A percentile compares a stretch with the other conserved stretches of the same genome.
phyloP scores from a whole-genome alignment of 2,797 vertebrate genomes.

The Tinamus major region DNA sequence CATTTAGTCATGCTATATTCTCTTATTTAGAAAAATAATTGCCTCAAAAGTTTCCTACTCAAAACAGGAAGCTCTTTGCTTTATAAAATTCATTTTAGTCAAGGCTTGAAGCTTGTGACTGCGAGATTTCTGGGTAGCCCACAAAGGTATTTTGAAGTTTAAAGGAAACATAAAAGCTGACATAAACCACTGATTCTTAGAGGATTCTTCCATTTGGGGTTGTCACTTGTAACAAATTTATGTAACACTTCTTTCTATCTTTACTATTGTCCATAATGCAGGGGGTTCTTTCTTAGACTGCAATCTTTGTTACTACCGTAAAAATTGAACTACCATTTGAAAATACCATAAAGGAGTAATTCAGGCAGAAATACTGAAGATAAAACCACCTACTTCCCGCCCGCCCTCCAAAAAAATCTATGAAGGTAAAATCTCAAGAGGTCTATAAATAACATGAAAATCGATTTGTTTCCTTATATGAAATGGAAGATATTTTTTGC shows the following conservation, averaged over 20 bases:
- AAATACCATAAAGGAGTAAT: background rate
- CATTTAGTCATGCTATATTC: background rate
- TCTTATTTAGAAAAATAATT: background rate
- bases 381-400: too few relatives aligned
- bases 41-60: conserved; percentile 8
- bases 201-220: background rate
- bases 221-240: background rate
- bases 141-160: background rate
- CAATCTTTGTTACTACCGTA: background rate
- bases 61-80: conserved; percentile 36
- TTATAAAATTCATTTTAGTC: background rate
- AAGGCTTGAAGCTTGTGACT: conserved; percentile 24
- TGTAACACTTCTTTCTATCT: background rate
- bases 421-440: background rate
- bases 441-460: background rate
- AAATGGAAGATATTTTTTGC: background rate
- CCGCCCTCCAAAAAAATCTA: background rate
- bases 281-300: background rate
- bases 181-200: background rate
- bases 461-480: background rate
- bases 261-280: background rate
- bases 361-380: background rate
- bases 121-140: conserved; percentile 1
- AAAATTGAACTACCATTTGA: background rate
- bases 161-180: conserved; percentile 18